Conservation (phyloP, 2,113 vertebrate genomes). For the Megatriorchis doriae region DNA sequence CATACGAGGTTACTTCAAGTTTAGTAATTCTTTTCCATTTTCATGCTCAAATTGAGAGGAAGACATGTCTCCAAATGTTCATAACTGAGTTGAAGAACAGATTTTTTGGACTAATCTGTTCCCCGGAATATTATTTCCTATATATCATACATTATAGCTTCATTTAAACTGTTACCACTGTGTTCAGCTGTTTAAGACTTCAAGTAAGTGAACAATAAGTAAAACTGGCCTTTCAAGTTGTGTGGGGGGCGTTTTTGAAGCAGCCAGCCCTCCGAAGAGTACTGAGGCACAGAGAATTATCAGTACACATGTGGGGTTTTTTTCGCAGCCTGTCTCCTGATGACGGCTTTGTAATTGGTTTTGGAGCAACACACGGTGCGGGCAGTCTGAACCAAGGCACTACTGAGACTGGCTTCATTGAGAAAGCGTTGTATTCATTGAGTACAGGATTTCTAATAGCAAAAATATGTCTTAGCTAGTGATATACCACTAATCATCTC, state of each 20-base stretch:
- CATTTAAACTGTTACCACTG: neutral
- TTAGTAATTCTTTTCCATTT: neutral
- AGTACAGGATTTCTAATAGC: neutral
- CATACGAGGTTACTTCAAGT: conserved; percentile 24
- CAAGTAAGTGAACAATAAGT: neutral
- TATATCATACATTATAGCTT: neutral
- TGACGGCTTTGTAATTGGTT: neutral
- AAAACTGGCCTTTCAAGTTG: neutral
- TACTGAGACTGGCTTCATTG: neutral
- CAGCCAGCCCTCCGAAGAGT: neutral
- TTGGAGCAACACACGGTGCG: neutral
- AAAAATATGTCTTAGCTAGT: neutral
- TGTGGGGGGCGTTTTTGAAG: neutral
- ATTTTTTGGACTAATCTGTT: neutral
- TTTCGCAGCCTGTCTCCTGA: neutral
- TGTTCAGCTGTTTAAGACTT: neutral
- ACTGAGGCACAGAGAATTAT: neutral
- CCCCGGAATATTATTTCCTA: neutral
- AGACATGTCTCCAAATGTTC: neutral
- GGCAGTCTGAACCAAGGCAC: neutral
- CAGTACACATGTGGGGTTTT: neutral
- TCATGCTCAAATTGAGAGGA: neutral
- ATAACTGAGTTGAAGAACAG: neutral
- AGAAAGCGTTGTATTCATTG: neutral
- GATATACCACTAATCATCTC: neutral